phyloP scores from a whole-genome alignment of 2,113 vertebrate genomes.

The Suncus etruscus region DNA sequence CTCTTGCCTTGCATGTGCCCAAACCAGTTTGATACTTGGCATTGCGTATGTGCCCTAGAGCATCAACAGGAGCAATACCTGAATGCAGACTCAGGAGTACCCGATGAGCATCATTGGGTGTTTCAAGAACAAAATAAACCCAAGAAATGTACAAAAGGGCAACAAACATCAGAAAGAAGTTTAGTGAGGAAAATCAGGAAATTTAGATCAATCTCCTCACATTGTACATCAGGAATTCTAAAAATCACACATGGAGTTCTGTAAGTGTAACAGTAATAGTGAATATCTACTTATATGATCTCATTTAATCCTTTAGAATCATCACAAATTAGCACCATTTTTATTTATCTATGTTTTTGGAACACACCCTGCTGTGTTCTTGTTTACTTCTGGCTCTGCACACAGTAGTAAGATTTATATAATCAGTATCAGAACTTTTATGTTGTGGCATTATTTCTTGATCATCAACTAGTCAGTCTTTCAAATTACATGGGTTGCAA shows the following conservation, averaged over 20 bases:
- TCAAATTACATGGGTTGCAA: not conserved
- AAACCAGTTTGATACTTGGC: no score
- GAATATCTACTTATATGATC: conserved; percentile 33
- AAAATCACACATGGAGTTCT: not conserved
- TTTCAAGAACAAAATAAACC: no score
- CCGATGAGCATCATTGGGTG: no score
- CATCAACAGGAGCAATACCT: no score
- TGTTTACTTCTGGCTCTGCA: conserved; percentile 37
- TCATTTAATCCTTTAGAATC: not conserved
- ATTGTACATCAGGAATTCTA: conserved; percentile 15
- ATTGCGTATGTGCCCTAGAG: no score
- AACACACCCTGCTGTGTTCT: not conserved
- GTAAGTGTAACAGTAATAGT: conserved; percentile 39
- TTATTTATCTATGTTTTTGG: no score
- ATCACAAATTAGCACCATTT: no score
- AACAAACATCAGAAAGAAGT: not conserved
- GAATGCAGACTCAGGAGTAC: no score
- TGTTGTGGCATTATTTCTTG: conserved; percentile 64
- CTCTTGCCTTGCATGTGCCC: no score
- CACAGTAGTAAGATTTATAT: conserved; percentile 63
- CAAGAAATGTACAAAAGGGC: no score
- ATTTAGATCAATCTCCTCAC: conserved; percentile 30
- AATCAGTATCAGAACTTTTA: conserved; percentile 74
- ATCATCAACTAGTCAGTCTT: conserved; percentile 64
- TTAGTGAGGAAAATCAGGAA: conserved; percentile 33